Evolutionary conservation across 2,797 vertebrate genomes (phyloP).

Genomic region (Meriones psammophilus): DNA sequence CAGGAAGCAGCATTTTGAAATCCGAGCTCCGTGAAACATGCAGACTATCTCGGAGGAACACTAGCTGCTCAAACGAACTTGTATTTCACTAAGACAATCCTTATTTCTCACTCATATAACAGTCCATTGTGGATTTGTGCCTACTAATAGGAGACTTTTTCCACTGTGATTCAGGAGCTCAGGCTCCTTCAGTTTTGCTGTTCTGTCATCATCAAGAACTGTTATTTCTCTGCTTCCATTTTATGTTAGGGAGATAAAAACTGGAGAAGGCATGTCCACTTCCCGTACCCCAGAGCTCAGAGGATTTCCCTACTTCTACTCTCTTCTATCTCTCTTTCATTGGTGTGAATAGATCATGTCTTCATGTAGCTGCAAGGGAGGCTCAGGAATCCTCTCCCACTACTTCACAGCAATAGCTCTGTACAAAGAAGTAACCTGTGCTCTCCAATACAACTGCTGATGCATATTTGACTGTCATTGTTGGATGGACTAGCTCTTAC

Average conservation of each 20-base stretch:
- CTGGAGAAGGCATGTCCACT: neutral
- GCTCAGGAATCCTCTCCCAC: neutral
- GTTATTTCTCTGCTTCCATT: neutral
- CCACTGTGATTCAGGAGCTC: neutral
- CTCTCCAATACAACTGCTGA: neutral
- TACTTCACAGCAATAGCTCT: neutral
- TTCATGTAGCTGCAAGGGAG: neutral
- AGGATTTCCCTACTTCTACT: neutral
- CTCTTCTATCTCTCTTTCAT: neutral
- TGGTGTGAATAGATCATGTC: neutral
- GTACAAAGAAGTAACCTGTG: neutral
- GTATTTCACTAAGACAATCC: neutral
- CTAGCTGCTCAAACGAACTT: constrained; percentile 7
- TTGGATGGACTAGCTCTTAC: neutral
- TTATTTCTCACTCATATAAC: neutral
- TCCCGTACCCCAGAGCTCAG: neutral
- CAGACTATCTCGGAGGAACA: neutral
- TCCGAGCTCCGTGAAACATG: neutral
- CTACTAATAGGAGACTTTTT: neutral
- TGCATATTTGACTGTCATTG: neutral
- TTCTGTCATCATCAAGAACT: neutral
- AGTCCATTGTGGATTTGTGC: neutral
- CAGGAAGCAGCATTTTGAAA: neutral
- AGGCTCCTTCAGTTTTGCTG: neutral
- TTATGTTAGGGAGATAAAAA: neutral